Conservation (phyloP, 2,797 vertebrate genomes). For the Potorous gilbertii region DNA sequence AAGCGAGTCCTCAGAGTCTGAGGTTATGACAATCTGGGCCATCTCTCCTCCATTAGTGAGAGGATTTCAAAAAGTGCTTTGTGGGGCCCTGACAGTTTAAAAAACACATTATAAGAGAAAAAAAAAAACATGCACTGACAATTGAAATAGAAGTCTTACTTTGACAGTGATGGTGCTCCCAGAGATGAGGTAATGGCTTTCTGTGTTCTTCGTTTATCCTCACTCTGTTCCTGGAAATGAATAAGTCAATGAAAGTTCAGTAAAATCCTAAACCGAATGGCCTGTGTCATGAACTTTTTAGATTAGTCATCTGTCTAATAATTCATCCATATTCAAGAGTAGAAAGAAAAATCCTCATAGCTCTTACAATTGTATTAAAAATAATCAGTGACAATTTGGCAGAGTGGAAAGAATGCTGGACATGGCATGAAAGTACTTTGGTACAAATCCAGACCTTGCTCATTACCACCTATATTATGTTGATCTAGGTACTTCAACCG, state of each 20-base stretch:
- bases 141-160: conserved; percentile 45
- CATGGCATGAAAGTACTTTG: background rate
- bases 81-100: conserved; percentile 36
- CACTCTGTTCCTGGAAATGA: conserved; percentile 16
- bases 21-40: conserved; percentile 38
- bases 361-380: background rate
- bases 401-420: background rate
- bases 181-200: conserved; percentile 68
- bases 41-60: conserved; percentile 13
- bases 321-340: conserved; percentile 9
- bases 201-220: conserved; percentile 58
- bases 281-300: background rate
- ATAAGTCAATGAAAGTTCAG: conserved; percentile 23
- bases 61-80: conserved; percentile 20
- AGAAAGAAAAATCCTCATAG: background rate
- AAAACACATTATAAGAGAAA: conserved; percentile 4
- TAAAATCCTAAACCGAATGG: conserved; percentile 20
- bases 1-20: conserved; percentile 16
- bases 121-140: background rate
- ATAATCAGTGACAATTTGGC: background rate
- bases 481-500: background rate
- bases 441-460: background rate
- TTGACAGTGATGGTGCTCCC: conserved; percentile 36
- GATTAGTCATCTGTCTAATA: conserved; percentile 20
- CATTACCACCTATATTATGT: background rate